Conservation (phyloP, 2,797 vertebrate genomes). For the Atherinosoma microstoma region DNA sequence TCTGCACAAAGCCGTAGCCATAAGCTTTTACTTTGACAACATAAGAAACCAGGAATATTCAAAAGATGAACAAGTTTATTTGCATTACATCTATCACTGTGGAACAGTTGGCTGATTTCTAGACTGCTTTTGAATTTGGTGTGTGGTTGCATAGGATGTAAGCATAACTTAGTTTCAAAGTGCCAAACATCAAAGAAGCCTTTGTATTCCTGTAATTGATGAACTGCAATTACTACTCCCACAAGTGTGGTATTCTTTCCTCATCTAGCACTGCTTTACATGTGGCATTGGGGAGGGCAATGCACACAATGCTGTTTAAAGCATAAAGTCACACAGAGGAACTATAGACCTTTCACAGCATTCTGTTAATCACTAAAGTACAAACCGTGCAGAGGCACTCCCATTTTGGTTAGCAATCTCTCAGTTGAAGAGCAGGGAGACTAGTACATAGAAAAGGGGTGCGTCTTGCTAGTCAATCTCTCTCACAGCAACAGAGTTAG, state of each 20-base stretch:
- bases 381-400: neutral
- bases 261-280: neutral
- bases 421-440: neutral
- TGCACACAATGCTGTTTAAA: neutral
- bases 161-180: neutral
- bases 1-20: neutral
- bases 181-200: neutral
- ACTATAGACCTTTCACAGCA: neutral
- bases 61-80: neutral
- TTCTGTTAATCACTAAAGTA: neutral
- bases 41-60: neutral
- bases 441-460: no score
- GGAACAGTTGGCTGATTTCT: neutral
- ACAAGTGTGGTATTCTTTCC: neutral
- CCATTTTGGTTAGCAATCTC: neutral
- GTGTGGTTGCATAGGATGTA: neutral
- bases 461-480: neutral
- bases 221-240: neutral
- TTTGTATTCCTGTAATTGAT: neutral
- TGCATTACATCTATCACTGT: neutral
- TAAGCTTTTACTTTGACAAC: neutral
- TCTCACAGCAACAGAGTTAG: neutral
- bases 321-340: neutral
- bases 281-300: no score
- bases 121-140: neutral